These are phyloP conservation scores for Colletes gigas DNA, from an alignment of 1,140 invertebrate genomes.

Conservation along the genomic window DNA sequence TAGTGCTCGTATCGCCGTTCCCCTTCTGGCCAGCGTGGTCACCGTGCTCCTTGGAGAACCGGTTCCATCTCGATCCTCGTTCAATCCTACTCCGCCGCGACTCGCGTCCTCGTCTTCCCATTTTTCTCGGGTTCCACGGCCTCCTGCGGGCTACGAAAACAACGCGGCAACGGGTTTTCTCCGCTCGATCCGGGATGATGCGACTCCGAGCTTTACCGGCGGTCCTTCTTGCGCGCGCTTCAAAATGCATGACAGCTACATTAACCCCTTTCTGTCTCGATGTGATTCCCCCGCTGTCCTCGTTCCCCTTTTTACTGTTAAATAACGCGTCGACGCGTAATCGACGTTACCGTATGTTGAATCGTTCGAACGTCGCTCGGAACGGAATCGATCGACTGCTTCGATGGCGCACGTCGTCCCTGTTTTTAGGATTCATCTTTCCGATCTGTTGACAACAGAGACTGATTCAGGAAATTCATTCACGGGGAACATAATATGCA, in stretches of 20 bases:
- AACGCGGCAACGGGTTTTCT: constrained; percentile 61
- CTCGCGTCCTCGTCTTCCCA: constrained; percentile 13
- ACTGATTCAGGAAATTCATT: too few species aligned
- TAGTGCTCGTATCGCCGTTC: constrained; percentile 50
- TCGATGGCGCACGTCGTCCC: not conserved
- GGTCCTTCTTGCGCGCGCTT: constrained; percentile 22
- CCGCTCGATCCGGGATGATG: constrained; percentile 9
- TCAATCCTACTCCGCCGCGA: constrained; percentile 29
- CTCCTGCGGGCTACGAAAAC: constrained; percentile 64
- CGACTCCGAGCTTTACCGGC: not conserved
- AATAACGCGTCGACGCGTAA: not conserved
- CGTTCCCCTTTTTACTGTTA: not conserved
- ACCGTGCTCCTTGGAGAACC: constrained; percentile 64
- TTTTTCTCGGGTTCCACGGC: constrained; percentile 55
- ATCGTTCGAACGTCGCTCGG: too few species aligned
- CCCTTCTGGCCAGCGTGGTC: constrained; percentile 44
- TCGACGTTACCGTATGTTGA: not conserved
- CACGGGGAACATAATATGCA: too few species aligned
- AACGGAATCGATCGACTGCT: not conserved
- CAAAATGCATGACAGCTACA: constrained; percentile 37
- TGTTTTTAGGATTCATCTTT: too few species aligned
- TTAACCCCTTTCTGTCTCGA: constrained; percentile 23
- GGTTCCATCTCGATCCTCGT: constrained; percentile 43
- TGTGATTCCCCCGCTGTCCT: not conserved
- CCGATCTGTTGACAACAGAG: too few species aligned